phyloP scores from a whole-genome alignment of 2,888 invertebrate genomes.

The Dryocosmus kuriphilus region DNA sequence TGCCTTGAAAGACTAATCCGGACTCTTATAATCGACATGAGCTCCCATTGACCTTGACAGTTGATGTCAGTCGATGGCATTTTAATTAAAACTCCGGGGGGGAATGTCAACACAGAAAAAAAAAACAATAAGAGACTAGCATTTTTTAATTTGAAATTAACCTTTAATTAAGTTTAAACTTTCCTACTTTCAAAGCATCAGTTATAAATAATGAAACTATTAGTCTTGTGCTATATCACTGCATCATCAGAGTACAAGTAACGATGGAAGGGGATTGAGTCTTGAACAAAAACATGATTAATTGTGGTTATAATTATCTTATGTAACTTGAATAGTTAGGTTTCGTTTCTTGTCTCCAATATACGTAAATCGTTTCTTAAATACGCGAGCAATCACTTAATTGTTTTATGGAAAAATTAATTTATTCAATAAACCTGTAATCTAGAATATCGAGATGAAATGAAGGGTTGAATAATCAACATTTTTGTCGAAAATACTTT shows the following conservation, averaged over 20 bases:
- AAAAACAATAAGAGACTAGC: neutral
- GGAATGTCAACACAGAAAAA: conserved; percentile 4
- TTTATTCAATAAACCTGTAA: no score
- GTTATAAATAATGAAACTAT: no score
- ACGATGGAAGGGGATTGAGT: neutral
- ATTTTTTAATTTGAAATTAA: neutral
- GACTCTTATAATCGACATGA: conserved; percentile 39
- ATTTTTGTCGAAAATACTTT: no score
- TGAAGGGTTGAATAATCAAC: no score
- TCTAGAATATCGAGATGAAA: no score
- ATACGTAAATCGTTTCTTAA: neutral
- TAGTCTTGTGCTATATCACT: neutral
- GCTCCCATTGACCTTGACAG: conserved; percentile 46
- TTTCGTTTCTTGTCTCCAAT: neutral
- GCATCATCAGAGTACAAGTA: neutral
- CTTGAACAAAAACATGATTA: neutral
- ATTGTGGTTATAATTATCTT: neutral
- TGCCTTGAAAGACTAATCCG: conserved; percentile 38
- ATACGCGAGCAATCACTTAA: neutral
- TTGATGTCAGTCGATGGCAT: conserved; percentile 19
- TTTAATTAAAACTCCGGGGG: conserved; percentile 16
- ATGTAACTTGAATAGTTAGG: neutral
- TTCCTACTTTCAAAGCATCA: no score
- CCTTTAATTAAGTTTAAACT: no score
- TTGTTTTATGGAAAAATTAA: no score